Conservation (phyloP, 2,113 vertebrate genomes). For the Silurus meridionalis region DNA sequence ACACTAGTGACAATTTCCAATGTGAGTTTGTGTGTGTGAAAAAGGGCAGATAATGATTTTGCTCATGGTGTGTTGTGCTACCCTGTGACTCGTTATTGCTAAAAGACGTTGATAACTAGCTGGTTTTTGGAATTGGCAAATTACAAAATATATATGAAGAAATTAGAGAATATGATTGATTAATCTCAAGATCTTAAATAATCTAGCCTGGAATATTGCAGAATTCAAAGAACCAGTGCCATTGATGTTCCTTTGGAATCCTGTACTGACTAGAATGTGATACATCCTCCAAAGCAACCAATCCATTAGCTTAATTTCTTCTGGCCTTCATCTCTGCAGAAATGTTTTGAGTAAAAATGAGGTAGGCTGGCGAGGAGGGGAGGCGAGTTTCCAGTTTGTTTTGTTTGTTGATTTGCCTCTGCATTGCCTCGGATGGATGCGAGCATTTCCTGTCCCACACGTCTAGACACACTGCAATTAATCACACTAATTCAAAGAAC, state of each 20-base stretch:
- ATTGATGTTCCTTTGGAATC: conserved; percentile 35
- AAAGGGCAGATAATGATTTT: neutral
- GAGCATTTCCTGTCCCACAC: conserved; percentile 69
- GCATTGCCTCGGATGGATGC: conserved; percentile 65
- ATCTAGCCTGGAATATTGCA: neutral
- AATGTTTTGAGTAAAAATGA: conserved; percentile 38
- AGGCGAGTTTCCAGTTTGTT: conserved; percentile 56
- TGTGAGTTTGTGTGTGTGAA: neutral
- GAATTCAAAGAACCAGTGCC: neutral
- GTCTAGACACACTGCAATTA: conserved; percentile 62
- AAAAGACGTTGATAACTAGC: neutral
- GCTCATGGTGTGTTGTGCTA: neutral
- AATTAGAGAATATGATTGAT: neutral
- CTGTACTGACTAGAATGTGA: conserved; percentile 29
- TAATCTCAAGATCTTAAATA: conserved; percentile 2
- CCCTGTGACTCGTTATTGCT: neutral
- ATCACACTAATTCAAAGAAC: conserved; percentile 55
- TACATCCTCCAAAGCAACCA: conserved; percentile 32
- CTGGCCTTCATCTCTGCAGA: conserved; percentile 50
- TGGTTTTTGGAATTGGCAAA: neutral
- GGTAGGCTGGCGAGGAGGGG: conserved; percentile 15
- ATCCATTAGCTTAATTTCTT: conserved; percentile 43
- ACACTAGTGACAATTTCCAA: neutral
- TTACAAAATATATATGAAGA: neutral
- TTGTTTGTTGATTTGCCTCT: conserved; percentile 66